A percentile compares a stretch with the other conserved stretches of the same genome.
Conservation (phyloP, 2,888 invertebrate species). For the Quadroppia sp. region DNA sequence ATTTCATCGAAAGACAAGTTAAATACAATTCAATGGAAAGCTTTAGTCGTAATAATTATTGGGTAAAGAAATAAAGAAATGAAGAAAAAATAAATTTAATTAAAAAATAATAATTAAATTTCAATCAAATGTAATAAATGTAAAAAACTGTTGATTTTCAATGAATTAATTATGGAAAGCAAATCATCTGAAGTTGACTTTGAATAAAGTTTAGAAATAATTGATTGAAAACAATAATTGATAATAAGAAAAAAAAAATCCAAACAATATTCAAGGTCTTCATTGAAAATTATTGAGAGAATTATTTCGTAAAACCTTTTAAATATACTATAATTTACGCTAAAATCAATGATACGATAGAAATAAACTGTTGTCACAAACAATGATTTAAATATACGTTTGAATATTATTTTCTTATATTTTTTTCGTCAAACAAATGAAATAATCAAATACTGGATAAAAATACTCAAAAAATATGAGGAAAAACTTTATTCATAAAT, state of each 20-base stretch:
- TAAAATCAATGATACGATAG: background rate
- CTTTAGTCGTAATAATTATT: background rate
- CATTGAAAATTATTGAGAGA: background rate
- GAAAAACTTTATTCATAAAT: background rate
- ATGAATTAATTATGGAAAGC: constrained; percentile 1
- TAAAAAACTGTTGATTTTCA: background rate
- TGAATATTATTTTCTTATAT: background rate
- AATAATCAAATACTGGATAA: background rate
- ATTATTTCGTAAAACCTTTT: background rate
- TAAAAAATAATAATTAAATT: background rate
- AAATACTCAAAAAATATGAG: background rate
- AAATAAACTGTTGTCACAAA: background rate
- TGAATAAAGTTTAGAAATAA: background rate
- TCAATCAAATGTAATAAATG: background rate
- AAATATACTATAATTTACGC: background rate
- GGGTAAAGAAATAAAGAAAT: background rate
- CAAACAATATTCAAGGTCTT: background rate
- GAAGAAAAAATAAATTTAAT: background rate
- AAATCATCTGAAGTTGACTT: background rate
- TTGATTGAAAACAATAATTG: background rate
- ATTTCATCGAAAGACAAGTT: background rate
- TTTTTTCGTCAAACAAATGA: background rate
- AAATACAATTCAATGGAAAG: background rate
- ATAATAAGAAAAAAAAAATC: background rate
- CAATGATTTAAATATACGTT: background rate